Base-by-base conservation (phyloP, 2,888 invertebrate genomes). In the Orthosia cruda region DNA sequence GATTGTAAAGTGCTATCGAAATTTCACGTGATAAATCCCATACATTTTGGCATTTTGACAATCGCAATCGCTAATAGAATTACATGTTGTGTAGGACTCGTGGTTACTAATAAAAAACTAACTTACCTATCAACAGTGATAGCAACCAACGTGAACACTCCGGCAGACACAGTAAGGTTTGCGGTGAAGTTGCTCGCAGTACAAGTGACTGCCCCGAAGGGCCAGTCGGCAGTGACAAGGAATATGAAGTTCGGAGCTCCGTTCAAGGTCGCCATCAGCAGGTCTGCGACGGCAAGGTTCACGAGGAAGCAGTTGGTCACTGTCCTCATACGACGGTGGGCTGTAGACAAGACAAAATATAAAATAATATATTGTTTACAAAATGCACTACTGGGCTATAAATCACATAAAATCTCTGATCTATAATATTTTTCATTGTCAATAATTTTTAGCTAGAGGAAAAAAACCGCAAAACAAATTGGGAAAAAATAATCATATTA, bases 291-390 rank as follows among this genome's bases (percentile, higher is more conserved):
- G 66, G 99, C 99, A 81, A 99, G 95, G 94, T 99, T 99, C 58
- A 99, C 98, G 68, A 99, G 97, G 94, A 99, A 99, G 94, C 98
- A 99, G 95, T 99, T 99, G 71, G 99, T 99, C 13, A 99, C 98
- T 3, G 99, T 99, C 77, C 99, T 95, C 98, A 98, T 98, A 80
- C 98, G 97, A 71, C 98, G 97, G 91, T 98, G 98, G 65, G 98
- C 98, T 98, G 96, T 52, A 92, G 92, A 80, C 50, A 77, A 77
- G 2, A 18, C 45, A 49, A 26, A 40, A 40, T 40, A 5, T 7
- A 7, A 40, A 40, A 40, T 40, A 1, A 40, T 7, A 9, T 7
- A 40, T 9, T 9, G 9, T 40, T 9, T 40, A 40, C 40, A 40
- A 40, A 40, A 40, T 9, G 1, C 9, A 40, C 40, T 40, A 40